phyloP scores from a whole-genome alignment of 2,888 invertebrate genomes.

The Corythucha ciliata region DNA sequence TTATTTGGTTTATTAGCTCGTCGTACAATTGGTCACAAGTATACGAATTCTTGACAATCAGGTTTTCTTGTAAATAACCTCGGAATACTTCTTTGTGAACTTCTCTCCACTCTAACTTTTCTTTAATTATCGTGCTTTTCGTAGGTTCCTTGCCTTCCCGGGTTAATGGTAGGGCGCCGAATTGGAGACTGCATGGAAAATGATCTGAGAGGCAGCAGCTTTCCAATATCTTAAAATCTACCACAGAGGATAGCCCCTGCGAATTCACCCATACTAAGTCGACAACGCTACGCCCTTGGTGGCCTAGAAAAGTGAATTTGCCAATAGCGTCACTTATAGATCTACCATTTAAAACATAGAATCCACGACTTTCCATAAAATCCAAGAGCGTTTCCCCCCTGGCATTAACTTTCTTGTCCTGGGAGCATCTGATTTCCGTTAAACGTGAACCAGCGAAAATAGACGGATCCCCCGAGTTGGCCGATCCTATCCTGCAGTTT shows the following conservation, averaged over 20 bases:
- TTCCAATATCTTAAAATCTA: neutral
- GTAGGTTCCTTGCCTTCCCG: neutral
- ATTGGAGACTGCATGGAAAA: neutral
- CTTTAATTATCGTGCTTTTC: too few species aligned
- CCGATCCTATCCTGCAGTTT: neutral
- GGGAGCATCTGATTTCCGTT: neutral
- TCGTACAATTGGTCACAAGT: too few species aligned
- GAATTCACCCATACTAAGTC: slow-evolving; percentile 4
- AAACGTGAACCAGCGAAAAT: neutral
- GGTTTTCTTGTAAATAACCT: too few species aligned
- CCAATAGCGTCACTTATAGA: neutral
- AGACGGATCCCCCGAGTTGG: neutral
- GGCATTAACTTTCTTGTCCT: neutral
- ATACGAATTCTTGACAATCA: too few species aligned
- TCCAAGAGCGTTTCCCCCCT: neutral
- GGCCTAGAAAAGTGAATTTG: neutral
- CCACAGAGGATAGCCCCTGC: neutral
- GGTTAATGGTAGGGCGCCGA: neutral
- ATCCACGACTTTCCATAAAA: slow-evolving; percentile 9
- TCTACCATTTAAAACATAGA: slow-evolving; percentile 6
- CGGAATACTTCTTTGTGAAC: too few species aligned
- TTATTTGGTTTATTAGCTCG: too few species aligned
- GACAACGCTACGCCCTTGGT: neutral
- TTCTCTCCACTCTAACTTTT: too few species aligned
- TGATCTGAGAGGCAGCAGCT: neutral